phyloP scores from a whole-genome alignment of 2,113 vertebrate genomes.

The Charina bottae region DNA sequence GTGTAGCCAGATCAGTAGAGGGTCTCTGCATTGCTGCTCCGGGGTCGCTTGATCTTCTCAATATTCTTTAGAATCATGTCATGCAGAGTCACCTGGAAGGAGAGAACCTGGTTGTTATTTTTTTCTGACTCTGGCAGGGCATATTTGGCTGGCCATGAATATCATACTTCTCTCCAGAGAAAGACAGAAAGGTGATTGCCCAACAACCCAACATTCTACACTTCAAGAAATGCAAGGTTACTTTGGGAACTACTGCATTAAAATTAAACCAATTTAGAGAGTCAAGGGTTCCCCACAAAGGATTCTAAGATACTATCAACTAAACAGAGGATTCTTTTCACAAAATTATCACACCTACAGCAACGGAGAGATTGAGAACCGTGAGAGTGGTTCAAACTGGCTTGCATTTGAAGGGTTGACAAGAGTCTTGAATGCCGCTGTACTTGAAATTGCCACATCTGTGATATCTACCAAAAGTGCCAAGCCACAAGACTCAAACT shows the following conservation, averaged over 20 bases:
- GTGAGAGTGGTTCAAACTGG: not conserved
- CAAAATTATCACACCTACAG: no score
- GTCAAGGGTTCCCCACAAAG: not conserved
- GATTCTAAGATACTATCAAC: not conserved
- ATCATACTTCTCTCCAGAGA: not conserved
- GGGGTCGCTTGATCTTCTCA: slow-evolving; percentile 98
- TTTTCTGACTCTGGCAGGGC: not conserved
- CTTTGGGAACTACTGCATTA: not conserved
- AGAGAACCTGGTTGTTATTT: not conserved
- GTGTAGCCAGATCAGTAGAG: slow-evolving; percentile 86
- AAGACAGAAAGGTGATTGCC: not conserved
- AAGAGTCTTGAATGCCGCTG: no score
- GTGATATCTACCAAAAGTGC: not conserved
- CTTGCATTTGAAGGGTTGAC: not conserved
- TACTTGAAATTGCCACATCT: not conserved
- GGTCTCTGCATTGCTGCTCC: slow-evolving; percentile 98
- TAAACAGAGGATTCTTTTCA: not conserved
- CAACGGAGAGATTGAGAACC: not conserved
- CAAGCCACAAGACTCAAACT: no score
- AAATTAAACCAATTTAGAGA: not conserved
- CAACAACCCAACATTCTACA: not conserved
- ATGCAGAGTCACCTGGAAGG: slow-evolving; percentile 91
- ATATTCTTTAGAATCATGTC: slow-evolving; percentile 99
- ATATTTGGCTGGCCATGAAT: not conserved
- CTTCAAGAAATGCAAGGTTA: not conserved